Evolutionary conservation across 2,888 invertebrate species (phyloP).

Genomic region (Ellobium chinense): DNA sequence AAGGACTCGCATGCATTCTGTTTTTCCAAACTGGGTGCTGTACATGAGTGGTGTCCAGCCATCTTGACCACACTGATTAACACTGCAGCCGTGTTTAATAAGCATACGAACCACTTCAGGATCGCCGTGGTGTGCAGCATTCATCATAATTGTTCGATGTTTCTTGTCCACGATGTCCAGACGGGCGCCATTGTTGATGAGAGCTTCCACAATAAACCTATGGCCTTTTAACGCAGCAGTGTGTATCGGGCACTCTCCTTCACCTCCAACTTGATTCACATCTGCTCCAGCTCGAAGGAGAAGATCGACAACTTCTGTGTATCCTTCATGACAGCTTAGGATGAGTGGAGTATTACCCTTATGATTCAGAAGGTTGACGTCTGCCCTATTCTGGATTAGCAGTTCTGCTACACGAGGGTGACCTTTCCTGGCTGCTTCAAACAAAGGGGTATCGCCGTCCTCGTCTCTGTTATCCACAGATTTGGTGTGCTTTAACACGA

Average conservation of each 20-base stretch:
- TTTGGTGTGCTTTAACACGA: background rate
- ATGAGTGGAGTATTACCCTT: background rate
- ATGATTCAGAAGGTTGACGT: background rate
- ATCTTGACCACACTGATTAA: background rate
- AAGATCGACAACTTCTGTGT: background rate
- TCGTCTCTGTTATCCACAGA: background rate
- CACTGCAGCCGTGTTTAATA: background rate
- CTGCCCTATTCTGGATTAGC: background rate
- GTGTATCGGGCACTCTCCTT: conserved; percentile 7
- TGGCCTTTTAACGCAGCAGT: conserved; percentile 18
- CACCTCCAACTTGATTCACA: background rate
- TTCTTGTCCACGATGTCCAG: conserved; percentile 3
- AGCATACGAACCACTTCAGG: background rate
- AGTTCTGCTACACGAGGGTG: background rate
- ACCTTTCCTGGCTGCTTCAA: background rate
- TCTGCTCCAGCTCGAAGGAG: background rate
- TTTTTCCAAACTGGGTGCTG: conserved; percentile 4
- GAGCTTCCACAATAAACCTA: background rate
- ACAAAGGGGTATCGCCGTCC: background rate
- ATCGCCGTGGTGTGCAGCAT: background rate
- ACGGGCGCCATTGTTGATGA: background rate
- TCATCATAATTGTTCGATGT: background rate
- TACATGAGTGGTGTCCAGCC: conserved; percentile 8
- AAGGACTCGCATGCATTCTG: background rate
- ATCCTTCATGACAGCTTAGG: background rate